Evolutionary conservation across 2,797 vertebrate genomes (phyloP), one percentile per base, ranked within the genome.

Genomic region (Cyclopterus lumpus): DNA sequence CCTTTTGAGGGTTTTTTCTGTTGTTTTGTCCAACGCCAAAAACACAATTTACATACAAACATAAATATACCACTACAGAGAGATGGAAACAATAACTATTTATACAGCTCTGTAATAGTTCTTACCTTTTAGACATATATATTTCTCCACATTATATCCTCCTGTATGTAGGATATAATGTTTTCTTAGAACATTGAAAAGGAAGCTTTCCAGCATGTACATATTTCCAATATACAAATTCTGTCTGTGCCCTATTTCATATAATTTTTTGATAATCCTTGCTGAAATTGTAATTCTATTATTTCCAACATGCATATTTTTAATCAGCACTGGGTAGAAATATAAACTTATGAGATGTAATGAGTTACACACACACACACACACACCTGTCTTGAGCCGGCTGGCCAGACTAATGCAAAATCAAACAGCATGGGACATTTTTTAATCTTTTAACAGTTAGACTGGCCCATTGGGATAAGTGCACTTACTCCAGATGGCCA

Each of bases 401-500:
- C 42, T 70, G 61, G 66, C 51, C 55, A 76, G 53, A 59, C 62
- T 78, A 79, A 85, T 86, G 74, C 26, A 8, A 66, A 49, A 76
- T 73, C 67, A 74, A 70, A 81, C 71, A 70, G 77, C 74, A 15
- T 59, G 67, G 67, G 77, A 76, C 54, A 60, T 66, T 76, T 80
- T 81, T 76, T 71, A 78, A 84, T 89, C 74, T 81, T 79, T 34
- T 77, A 82, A 73, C 76, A 69, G 76, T 70, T 71, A 5, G n/a
- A 79, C 48, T 49, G 64, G 30, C 9, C 71, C 70, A 30, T 59
- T 57, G 71, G 77, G 82, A 78, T 46, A 59, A 76, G 42, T 75
- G 66, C 74, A 84, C 73, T 49, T 75, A 32, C 54, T 77, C 81
- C 86, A 88, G 82, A 86, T 88, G 80, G 83, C 64, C 67, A 36